A percentile compares a stretch with the other conserved stretches of the same genome.
These are phyloP conservation scores for Aurelia aurita complex sp. Pacific DNA, from an alignment of 30 jellyfish, hydroid and myxozoan species.

Conservation along the genomic window DNA sequence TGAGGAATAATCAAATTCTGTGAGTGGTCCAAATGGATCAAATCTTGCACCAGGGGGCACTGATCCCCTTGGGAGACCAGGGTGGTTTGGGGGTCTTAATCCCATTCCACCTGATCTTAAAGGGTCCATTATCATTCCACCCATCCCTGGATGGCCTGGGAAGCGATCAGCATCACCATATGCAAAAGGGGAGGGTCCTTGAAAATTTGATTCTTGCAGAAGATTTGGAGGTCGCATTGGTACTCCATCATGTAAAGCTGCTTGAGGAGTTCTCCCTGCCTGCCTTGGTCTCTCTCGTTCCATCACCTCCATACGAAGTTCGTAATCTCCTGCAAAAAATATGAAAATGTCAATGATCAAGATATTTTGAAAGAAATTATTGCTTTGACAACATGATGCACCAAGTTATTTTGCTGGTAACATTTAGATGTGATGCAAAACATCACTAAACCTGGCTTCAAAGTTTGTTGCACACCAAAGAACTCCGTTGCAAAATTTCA, in stretches of 20 bases:
- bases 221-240: conserved; percentile 16
- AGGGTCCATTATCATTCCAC: conserved; percentile 74
- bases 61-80: conserved; percentile 72
- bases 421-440: no score
- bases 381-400: no score
- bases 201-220: conserved; percentile 7
- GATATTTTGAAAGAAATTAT: background rate
- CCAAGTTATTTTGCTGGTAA: no score
- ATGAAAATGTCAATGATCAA: background rate
- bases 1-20: conserved; percentile 56
- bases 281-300: conserved; percentile 42
- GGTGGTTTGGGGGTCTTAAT: conserved; percentile 49
- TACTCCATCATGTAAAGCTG: conserved; percentile 27
- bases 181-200: conserved; percentile 62
- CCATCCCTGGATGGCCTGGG: conserved; percentile 64
- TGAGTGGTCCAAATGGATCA: conserved; percentile 72
- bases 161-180: conserved; percentile 68
- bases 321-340: conserved; percentile 30
- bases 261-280: conserved; percentile 12
- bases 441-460: no score
- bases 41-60: conserved; percentile 77
- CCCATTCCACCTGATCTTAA: conserved; percentile 72
- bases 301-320: background rate
- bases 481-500: no score
- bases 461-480: no score